Conservation (phyloP, 2,888 invertebrate genomes). For the Tetragonisca angustula region DNA sequence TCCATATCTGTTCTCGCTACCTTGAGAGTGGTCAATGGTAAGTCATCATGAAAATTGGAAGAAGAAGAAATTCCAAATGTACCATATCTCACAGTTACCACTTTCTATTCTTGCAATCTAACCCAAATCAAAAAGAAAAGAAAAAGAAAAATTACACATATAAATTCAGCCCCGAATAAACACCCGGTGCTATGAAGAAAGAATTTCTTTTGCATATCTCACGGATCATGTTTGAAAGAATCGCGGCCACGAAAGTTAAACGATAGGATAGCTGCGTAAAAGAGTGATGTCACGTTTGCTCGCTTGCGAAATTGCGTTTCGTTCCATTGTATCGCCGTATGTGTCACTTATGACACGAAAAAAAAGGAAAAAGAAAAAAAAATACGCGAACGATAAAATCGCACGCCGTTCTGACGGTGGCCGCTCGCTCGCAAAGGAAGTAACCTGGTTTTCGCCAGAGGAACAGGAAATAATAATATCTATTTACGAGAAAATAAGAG, state of each 20-base stretch:
- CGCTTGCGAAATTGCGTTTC: slow-evolving; percentile 65
- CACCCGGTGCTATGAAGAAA: slow-evolving; percentile 19
- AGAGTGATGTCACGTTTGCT: slow-evolving; percentile 60
- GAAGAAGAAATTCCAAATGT: not conserved
- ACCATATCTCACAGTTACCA: not conserved
- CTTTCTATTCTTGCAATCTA: too few relatives aligned
- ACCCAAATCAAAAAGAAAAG: too few relatives aligned
- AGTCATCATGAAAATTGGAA: slow-evolving; percentile 68
- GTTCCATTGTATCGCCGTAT: slow-evolving; percentile 56
- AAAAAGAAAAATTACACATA: not conserved
- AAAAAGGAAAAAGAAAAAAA: slow-evolving; percentile 1
- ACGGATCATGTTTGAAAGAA: slow-evolving; percentile 6
- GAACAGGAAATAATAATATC: slow-evolving; percentile 60
- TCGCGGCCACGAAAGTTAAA: slow-evolving; percentile 38
- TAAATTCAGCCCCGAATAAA: too few relatives aligned
- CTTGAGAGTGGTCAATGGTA: slow-evolving; percentile 93
- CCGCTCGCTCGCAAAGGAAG: slow-evolving; percentile 51
- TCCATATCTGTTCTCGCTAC: slow-evolving; percentile 93
- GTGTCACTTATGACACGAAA: slow-evolving; percentile 64
- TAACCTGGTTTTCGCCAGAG: slow-evolving; percentile 55
- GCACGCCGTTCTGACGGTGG: slow-evolving; percentile 9
- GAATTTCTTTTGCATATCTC: slow-evolving; percentile 11
- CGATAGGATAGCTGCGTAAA: slow-evolving; percentile 29
- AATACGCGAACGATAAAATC: slow-evolving; percentile 60
- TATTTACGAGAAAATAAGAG: slow-evolving; percentile 5